phyloP scores from a whole-genome alignment of 2,113 vertebrate species.

The Arenaria interpres region DNA sequence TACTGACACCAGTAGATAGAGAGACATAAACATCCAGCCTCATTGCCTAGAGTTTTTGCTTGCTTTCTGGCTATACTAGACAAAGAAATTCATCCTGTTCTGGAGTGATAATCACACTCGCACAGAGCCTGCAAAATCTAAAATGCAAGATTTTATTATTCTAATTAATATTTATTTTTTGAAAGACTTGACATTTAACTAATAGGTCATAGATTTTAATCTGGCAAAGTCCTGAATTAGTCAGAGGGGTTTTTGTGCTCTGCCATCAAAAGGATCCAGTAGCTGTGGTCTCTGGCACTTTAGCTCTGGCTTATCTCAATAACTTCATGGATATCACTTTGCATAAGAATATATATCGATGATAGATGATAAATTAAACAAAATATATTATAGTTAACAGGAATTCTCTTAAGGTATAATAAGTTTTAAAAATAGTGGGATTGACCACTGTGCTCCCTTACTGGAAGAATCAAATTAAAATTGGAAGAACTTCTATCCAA shows the following conservation, averaged over 20 bases:
- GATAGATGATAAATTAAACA: background rate
- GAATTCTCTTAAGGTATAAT: background rate
- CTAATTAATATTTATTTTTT: background rate
- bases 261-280: background rate
- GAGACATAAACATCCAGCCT: background rate
- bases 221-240: background rate
- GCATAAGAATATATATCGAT: background rate
- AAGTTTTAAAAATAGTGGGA: background rate
- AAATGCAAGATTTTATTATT: background rate
- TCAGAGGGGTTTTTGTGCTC: background rate
- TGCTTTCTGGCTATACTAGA: background rate
- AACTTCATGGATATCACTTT: background rate
- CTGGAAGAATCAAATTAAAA: background rate
- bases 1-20: background rate
- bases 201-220: background rate
- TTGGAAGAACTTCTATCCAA: background rate
- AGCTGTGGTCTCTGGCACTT: background rate
- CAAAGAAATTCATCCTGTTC: background rate
- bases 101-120: background rate
- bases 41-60: background rate
- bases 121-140: background rate
- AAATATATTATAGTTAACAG: background rate
- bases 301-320: background rate
- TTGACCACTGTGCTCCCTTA: background rate
- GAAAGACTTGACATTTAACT: background rate